Base-by-base conservation (phyloP, 2,113 vertebrate genomes). In the Motacilla alba region DNA sequence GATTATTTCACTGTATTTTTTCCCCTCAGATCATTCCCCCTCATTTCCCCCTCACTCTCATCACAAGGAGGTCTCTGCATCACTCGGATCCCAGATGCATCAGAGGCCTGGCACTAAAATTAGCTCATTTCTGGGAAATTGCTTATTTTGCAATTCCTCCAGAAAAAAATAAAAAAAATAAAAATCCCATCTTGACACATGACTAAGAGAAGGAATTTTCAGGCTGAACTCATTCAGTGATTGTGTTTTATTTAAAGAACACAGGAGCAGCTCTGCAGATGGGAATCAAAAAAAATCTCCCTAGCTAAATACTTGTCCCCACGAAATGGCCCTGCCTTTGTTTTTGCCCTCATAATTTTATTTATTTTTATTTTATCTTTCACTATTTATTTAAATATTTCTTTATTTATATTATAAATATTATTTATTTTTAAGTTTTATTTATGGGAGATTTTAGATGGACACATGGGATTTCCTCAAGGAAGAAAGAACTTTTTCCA, bases 371-470 rank as follows among this genome's bases (percentile, higher is more conserved):
- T 18, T 18, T 53, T 30, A 53, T 31, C 19, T 31, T 31, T 33
- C 2, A 55, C 11, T 31, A 55, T 55, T 31, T 8, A 20, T 31
- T 31, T 55, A 30, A 19, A 31, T 53, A 31, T 31, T 53, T 26
- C 27, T 50, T 26, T 53, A 4, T 18, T 17, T 52, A 52, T 30
- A 28, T 28, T 28, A 16, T 16, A 52, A 52, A 28, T 52, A 17
- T 53, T 15, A 24, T 50, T 50, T 50, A 15, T 50, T 50, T 35
- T 35, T 35, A 35, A 35, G 35, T 35, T 35, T 7, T 15, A 14
- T 49, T 49, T 28, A 30, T 27, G 5, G 0, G 2, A 44, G 19
- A 5, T 2, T 80, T 52, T 0, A 39, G 73, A 52, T 4, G 44
- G 68, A 56, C 55, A 60, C 7, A 62, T 9, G 13, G 22, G 12